Evolutionary conservation across 2,113 vertebrate species (phyloP).

Genomic region (Zeus faber): DNA sequence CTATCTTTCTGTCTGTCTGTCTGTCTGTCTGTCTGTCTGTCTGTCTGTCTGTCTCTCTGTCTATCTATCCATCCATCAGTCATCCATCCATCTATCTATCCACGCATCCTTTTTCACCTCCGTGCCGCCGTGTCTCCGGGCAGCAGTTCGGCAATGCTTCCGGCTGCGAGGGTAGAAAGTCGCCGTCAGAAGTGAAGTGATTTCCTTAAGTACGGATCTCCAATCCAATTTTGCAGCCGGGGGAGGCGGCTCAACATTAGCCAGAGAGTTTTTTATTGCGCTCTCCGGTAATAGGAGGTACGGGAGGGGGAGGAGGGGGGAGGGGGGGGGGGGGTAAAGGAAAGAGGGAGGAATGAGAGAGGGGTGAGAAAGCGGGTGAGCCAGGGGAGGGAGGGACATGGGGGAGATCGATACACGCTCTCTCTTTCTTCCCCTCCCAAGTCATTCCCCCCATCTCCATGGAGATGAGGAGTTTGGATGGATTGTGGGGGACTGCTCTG

Average conservation of each 20-base stretch:
- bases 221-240: constrained; percentile 65
- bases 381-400: constrained; percentile 12
- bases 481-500: no score
- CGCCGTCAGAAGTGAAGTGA: constrained; percentile 43
- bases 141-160: not conserved
- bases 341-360: constrained; percentile 14
- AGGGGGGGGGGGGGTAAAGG: constrained; percentile 6
- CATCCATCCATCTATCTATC: no score
- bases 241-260: constrained; percentile 52
- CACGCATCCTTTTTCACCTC: not conserved
- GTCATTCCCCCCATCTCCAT: no score
- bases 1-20: constrained; percentile 2
- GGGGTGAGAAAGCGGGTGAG: constrained; percentile 21
- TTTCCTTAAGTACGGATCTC: constrained; percentile 67
- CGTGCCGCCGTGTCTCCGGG: not conserved
- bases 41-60: not conserved
- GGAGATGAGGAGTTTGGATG: no score
- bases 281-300: constrained; percentile 53
- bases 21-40: constrained; percentile 5
- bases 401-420: constrained; percentile 49
- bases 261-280: constrained; percentile 59
- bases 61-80: not conserved
- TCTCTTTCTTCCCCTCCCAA: constrained; percentile 23
- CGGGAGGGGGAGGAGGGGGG: constrained; percentile 37
- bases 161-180: not conserved